Conservation (phyloP, 2,797 vertebrate species). For the Clamator glandarius region DNA sequence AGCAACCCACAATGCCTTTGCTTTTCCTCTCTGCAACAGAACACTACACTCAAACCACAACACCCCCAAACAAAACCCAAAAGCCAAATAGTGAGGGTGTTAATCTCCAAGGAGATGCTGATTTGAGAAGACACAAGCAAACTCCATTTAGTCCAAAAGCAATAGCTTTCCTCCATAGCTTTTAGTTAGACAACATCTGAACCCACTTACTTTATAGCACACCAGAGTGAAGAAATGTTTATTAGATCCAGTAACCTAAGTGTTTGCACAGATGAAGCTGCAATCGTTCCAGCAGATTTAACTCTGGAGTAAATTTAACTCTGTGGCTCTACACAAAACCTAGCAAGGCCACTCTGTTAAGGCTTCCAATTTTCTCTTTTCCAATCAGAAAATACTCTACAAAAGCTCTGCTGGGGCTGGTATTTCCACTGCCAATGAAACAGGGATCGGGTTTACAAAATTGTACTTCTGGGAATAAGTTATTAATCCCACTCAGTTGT, state of each 20-base stretch:
- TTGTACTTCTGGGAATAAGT: conserved; percentile 31
- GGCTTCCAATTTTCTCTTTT: conserved; percentile 42
- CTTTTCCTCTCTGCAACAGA: background rate
- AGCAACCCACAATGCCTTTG: background rate
- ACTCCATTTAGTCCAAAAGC: conserved; percentile 17
- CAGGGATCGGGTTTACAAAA: conserved; percentile 9
- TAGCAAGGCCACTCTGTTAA: conserved; percentile 18
- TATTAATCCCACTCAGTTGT: conserved; percentile 15
- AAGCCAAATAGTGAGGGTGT: conserved; percentile 7
- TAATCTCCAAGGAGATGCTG: conserved; percentile 36
- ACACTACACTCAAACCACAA: background rate
- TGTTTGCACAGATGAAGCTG: conserved; percentile 58
- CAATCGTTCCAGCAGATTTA: conserved; percentile 45
- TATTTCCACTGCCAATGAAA: conserved; percentile 53
- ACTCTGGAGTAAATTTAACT: conserved; percentile 43
- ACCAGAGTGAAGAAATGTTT: conserved; percentile 59
- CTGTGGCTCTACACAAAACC: conserved; percentile 16
- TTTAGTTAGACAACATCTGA: conserved; percentile 27
- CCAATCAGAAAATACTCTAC: conserved; percentile 34
- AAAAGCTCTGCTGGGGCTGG: conserved; percentile 22
- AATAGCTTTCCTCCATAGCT: background rate
- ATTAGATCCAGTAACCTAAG: conserved; percentile 55
- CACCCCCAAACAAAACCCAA: background rate
- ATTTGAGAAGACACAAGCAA: conserved; percentile 53
- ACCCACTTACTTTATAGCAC: conserved; percentile 48